phyloP scores from a whole-genome alignment of 1,140 invertebrate genomes.

The Hormaphis cornu region DNA sequence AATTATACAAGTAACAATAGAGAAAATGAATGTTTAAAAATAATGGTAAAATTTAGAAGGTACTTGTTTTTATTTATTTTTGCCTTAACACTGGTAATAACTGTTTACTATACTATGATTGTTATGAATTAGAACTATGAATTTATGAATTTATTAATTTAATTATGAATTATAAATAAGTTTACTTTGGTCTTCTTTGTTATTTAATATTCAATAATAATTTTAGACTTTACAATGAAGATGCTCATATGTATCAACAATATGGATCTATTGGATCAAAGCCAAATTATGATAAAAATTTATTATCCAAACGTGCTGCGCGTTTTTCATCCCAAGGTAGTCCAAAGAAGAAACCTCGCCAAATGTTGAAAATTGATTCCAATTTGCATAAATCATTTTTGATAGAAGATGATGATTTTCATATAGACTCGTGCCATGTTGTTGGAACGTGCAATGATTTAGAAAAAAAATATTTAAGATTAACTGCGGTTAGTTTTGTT shows the following conservation, averaged over 20 bases:
- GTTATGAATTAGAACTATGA: too few species aligned
- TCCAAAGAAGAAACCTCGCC: constrained; percentile 25
- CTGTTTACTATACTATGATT: too few species aligned
- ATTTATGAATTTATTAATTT: too few species aligned
- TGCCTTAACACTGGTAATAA: too few species aligned
- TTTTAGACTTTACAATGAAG: constrained; percentile 22
- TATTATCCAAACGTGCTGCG: constrained; percentile 74
- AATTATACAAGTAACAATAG: too few species aligned
- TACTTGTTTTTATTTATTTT: too few species aligned
- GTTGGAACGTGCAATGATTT: constrained; percentile 85
- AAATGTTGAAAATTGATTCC: not conserved
- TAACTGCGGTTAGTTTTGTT: constrained; percentile 62
- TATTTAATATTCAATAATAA: not conserved
- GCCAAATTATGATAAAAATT: constrained; percentile 47
- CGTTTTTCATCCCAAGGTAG: constrained; percentile 52
- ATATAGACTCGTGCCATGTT: constrained; percentile 64
- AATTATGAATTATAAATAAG: too few species aligned
- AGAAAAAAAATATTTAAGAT: constrained; percentile 87
- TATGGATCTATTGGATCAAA: constrained; percentile 19
- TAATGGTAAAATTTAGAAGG: too few species aligned
- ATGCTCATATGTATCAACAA: constrained; percentile 27
- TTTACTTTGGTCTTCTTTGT: not conserved
- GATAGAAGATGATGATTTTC: constrained; percentile 42
- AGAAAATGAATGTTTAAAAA: too few species aligned
- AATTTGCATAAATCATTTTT: constrained; percentile 37